Evolutionary conservation across 2,113 vertebrate genomes (phyloP), one percentile per base, ranked within the genome.

Genomic region (Plecotus auritus): DNA sequence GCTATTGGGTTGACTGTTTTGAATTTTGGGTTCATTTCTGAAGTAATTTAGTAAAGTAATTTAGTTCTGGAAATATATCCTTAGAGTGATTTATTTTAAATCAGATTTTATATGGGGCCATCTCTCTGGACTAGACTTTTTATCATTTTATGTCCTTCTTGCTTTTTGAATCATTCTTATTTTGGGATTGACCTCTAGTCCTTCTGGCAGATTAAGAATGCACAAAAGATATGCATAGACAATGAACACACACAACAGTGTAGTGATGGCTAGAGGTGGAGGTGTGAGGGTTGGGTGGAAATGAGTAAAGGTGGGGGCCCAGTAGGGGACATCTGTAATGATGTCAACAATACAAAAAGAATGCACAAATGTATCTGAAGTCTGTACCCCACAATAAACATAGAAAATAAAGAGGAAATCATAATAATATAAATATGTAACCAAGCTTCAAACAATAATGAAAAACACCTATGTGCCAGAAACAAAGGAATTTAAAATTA

Each of bases 401-500:
- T 16, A 45, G 22, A 83, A 87, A 77, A 54, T 77, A 67, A 90
- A 10, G 13, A 18, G 2, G 4, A 74, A 92, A 81, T 74, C 17
- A 66, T 94, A 85, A 70, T 51, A 89, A 69, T 70, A n/a, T 54
- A 92, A 90, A 81, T 69, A 70, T 54, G 17, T 76, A 74, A 35
- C 22, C 30, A 94, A 76, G 12, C 5, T 70, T 61, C 76, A 67
- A 89, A 74, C 51, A 86, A 76, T 40, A 93, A 82, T 74, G 42
- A 86, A 84, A 82, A 85, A 74, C 56, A 42, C 13, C 10, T 49
- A 54, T 2, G 8, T 82, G 17, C 12, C 45, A 89, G 16, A 81
- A 81, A 47, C 32, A 72, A 84, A 88, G 73, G 17, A 88, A 73
- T 40, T 92, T 94, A 87, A 93, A 93, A 85, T 66, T 67, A 88